Evolutionary conservation across 64 coral and sea anemone species (phyloP).

Genomic region (Anthopleura sola): DNA sequence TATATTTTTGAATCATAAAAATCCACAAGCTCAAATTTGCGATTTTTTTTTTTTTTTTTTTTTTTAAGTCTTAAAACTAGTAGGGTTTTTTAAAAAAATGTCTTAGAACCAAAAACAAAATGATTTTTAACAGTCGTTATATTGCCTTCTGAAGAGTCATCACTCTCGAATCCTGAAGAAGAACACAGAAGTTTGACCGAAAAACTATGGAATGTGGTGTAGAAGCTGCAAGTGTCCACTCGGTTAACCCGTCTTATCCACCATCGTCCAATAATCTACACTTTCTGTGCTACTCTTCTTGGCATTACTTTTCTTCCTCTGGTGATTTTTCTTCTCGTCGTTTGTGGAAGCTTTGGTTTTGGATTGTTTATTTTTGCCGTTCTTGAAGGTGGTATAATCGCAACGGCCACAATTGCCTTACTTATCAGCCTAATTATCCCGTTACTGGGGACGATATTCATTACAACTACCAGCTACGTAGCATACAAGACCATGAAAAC

Average conservation of each 20-base stretch:
- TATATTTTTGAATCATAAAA: too few relatives aligned
- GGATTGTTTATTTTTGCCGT: neutral
- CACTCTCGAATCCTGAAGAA: neutral
- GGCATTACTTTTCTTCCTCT: neutral
- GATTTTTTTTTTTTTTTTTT: too few relatives aligned
- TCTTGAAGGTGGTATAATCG: neutral
- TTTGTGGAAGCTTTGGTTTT: neutral
- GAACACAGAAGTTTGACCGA: neutral
- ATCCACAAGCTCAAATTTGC: too few relatives aligned
- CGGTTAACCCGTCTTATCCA: neutral
- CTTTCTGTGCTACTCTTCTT: neutral
- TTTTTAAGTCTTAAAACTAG: too few relatives aligned
- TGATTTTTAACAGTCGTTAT: too few relatives aligned
- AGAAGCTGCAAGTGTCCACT: neutral
- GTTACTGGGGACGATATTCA: neutral
- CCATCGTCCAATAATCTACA: neutral
- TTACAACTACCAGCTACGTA: neutral
- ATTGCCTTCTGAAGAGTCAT: neutral
- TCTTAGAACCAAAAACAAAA: too few relatives aligned
- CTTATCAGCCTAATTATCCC: neutral
- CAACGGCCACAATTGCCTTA: neutral
- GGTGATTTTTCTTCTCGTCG: neutral
- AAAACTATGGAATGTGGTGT: neutral
- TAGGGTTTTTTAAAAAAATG: too few relatives aligned
- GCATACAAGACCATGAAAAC: neutral